Evolutionary conservation across 2,888 invertebrate species (phyloP), one percentile per base, ranked within the genome.

Genomic region (Apodemia mormo): DNA sequence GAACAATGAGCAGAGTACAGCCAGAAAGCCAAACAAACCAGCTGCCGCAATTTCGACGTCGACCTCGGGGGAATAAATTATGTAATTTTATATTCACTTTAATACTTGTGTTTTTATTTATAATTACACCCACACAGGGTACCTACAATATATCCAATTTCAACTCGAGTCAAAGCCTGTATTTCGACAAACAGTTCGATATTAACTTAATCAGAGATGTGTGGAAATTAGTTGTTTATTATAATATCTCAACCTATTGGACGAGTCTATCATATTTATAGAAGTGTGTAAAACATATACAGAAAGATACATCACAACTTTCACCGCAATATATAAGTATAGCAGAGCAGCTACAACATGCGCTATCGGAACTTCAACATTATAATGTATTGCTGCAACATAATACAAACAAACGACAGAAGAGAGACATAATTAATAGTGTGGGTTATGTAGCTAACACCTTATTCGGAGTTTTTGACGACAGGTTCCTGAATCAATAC

Each of bases 371-470:
- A 66, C 43, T 69, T 40, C 40, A 66, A 5, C 56, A 66, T 56
- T 74, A 75, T 56, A 73, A 77, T 33, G 45, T 66, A 40, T 29
- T 75, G 45, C 67, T 75, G 22, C 30, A 22, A 58, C 37, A 9
- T 14, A 64, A 64, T 33, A 33, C 22, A 4, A 64, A 37, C 7
- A 64, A 64, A 29, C 22, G 64, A 33, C 64, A 37, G 64, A 64
- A 64, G 64, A 64, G 64, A 64, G 33, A 37, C 64, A 30, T 64
- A 33, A 64, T 64, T 30, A 64, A 64, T 14, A 37, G 64, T 33
- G 64, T 64, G 49, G 49, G 49, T 14, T 49, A 49, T 8, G 14
- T 49, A 14, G 49, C 49, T 49, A 49, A 49, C 49, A 3, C 64
- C 2, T 64, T 64, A 64, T 64, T 64, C 64, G 33, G 64, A 64